Percentiles rank a stretch among this genome's conserved stretches.
Evolutionary conservation across 2,888 invertebrate species (phyloP).

Genomic region (Lycia hirtaria): DNA sequence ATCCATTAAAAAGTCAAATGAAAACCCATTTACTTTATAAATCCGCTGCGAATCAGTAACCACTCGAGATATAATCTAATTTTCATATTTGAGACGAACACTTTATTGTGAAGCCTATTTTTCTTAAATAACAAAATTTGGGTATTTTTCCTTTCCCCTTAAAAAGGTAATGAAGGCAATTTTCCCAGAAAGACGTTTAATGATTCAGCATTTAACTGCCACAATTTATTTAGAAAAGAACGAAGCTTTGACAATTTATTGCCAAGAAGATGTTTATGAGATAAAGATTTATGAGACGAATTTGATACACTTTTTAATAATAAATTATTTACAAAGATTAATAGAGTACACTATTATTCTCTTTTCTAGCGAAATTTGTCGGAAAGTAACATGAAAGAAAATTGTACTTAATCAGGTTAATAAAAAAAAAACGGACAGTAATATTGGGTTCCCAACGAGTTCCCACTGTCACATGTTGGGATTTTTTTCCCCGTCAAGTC

Average conservation of each 20-base stretch:
- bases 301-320: not conserved
- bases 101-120: slow-evolving; percentile 7
- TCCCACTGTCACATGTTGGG: too few relatives aligned
- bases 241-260: slow-evolving; percentile 19
- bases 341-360: not conserved
- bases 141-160: slow-evolving; percentile 16
- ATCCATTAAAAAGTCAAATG: not conserved
- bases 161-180: slow-evolving; percentile 22
- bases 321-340: not conserved
- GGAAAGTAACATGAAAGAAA: not conserved
- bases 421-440: too few relatives aligned
- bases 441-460: too few relatives aligned
- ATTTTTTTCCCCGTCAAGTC: too few relatives aligned
- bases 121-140: slow-evolving; percentile 10
- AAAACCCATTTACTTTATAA: not conserved
- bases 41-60: not conserved
- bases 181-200: slow-evolving; percentile 21
- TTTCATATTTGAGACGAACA: not conserved
- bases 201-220: slow-evolving; percentile 26
- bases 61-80: not conserved
- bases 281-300: slow-evolving; percentile 7
- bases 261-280: slow-evolving; percentile 18
- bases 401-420: too few relatives aligned
- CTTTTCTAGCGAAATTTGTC: not conserved
- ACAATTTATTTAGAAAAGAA: slow-evolving; percentile 21